A percentile compares a stretch with the other conserved stretches of the same genome.
These are phyloP conservation scores for Palaemon carinicauda DNA, from an alignment of 1,140 invertebrate genomes.

Conservation along the genomic window DNA sequence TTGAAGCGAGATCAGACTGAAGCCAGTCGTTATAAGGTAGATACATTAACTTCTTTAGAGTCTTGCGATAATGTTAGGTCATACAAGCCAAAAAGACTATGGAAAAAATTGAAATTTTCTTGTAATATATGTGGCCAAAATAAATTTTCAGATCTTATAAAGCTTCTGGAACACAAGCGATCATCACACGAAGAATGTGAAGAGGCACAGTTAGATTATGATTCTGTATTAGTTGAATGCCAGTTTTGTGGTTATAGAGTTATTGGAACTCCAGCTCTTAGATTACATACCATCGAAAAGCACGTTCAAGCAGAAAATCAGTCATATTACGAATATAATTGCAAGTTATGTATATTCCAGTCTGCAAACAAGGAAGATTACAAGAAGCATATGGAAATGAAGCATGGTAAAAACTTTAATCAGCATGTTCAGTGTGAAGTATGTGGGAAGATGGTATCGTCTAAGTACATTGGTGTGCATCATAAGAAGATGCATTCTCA, in stretches of 20 bases:
- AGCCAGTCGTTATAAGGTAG: too few relatives aligned
- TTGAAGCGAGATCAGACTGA: too few relatives aligned
- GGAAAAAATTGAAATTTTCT: too few relatives aligned
- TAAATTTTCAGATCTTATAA: not conserved
- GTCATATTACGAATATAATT: constrained; percentile 1
- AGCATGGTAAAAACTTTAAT: constrained; percentile 22
- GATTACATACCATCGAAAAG: not conserved
- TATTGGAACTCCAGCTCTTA: constrained; percentile 6
- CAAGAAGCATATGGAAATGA: constrained; percentile 37
- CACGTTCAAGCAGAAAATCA: not conserved
- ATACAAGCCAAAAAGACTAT: too few relatives aligned
- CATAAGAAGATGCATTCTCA: constrained; percentile 36
- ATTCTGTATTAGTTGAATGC: constrained; percentile 30
- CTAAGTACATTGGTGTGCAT: constrained; percentile 28
- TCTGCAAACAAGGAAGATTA: constrained; percentile 10
- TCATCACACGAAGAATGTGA: not conserved
- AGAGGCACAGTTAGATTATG: not conserved
- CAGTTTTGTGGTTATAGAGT: constrained; percentile 34
- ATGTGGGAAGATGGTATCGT: too few relatives aligned
- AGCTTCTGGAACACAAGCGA: constrained; percentile 12
- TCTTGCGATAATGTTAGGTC: too few relatives aligned
- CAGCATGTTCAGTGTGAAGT: constrained; percentile 21
- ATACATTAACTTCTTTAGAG: too few relatives aligned
- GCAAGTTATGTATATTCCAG: constrained; percentile 30
- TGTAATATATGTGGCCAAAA: too few relatives aligned